Evolutionary conservation across 2,888 invertebrate genomes (phyloP), one percentile per base, ranked within the genome.

Genomic region (Xestobium rufovillosum): DNA sequence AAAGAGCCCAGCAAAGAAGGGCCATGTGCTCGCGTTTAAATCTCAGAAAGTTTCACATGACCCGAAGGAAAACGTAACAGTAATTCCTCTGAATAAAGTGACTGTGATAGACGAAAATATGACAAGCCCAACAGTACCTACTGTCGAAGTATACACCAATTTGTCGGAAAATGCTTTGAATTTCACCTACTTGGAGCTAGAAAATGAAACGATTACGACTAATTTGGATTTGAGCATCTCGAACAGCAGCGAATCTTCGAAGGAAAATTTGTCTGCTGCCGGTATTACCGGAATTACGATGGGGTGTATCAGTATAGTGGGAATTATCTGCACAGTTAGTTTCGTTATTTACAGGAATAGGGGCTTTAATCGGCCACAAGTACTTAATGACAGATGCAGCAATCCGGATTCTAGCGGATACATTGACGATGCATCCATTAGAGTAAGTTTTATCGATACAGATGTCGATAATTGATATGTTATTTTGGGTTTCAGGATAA

Each of bases 361-460:
- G 53, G 83, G 81, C 57, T 69, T 85, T 46, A 87, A 87, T 60
- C 82, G 85, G 57, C 87, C 87, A 6, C 87, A 87, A 67, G 83
- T 86, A 40, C 68, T 87, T 47, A 83, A 81, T 53, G 83, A 83
- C 59, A 80, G 81, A 52, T 82, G 82, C 60, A 87, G 86, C 53
- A 87, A 87, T 63, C 84, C 85, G 4, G 87, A 88, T 59, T 87
- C 86, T 38, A 86, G 84, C 58, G 86, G 86, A 51, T 88, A 88
- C 58, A 80, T 88, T 47, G 87, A 87, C 61, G 88, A 87, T 63
- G 85, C 84, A 63, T 86, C 85, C 57, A 79, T 86, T 62, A 74
- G 86, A 69, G 86, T 86, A 71, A 73, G 78, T 48, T 39, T 40
- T 11, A 14, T 27, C 30, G n/a, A 14, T n/a, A 26, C 23, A 28